These are phyloP conservation scores for Pinctada fucata DNA, from an alignment of 2,888 invertebrate genomes.

Conservation along the genomic window DNA sequence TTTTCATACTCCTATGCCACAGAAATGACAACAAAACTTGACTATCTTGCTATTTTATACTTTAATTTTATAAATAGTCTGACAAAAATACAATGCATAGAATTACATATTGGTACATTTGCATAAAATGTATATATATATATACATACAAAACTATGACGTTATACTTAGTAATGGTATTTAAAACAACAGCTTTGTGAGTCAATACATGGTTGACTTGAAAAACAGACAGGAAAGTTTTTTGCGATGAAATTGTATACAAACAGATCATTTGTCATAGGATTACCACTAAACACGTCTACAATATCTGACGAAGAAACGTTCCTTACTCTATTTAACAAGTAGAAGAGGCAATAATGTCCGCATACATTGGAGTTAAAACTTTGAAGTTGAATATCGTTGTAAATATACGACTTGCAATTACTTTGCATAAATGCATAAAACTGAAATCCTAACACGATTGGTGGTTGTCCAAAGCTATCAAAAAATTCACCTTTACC, in stretches of 20 bases:
- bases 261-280: conserved; percentile 22
- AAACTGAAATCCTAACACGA: neutral
- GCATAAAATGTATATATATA: neutral
- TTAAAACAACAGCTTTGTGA: too few species aligned
- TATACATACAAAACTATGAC: neutral
- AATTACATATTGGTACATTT: conserved; percentile 1
- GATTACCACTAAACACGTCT: too few species aligned
- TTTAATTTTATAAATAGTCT: too few species aligned
- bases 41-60: too few species aligned
- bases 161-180: too few species aligned
- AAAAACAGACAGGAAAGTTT: conserved; percentile 21
- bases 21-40: too few species aligned
- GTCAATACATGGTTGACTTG: too few species aligned
- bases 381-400: conserved; percentile 15
- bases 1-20: too few species aligned
- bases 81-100: conserved; percentile 1
- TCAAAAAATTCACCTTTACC: conserved; percentile 34
- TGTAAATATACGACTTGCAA: neutral
- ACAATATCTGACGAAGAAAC: too few species aligned
- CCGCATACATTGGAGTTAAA: conserved; percentile 15
- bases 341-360: too few species aligned
- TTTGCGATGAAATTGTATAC: conserved; percentile 13
- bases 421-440: neutral
- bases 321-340: too few species aligned
- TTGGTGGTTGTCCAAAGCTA: conserved; percentile 31